These are phyloP conservation scores for Hypsibius dujardini DNA, from an alignment of 1,140 invertebrate genomes.

Conservation along the genomic window DNA sequence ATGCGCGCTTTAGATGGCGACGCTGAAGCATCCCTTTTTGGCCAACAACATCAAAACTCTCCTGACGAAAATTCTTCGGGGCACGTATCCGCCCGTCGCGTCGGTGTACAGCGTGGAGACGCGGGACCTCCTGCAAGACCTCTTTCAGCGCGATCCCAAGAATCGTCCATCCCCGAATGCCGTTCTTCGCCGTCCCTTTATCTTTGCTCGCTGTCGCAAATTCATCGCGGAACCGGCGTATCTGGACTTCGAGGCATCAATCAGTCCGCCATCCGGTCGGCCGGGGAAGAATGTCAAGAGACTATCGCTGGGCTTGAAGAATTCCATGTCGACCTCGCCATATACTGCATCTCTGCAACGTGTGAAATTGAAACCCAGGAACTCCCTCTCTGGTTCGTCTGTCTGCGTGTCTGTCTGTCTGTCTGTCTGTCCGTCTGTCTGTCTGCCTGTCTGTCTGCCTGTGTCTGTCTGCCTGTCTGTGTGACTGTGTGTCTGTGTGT, in stretches of 20 bases:
- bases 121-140: constrained; percentile 40
- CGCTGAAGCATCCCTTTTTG: constrained; percentile 41
- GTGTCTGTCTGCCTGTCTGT: too few species aligned
- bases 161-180: constrained; percentile 44
- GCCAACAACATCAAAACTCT: constrained; percentile 39
- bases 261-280: background rate
- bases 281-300: background rate
- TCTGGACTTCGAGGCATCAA: background rate
- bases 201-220: constrained; percentile 33
- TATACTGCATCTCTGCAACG: too few species aligned
- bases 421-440: too few species aligned
- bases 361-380: too few species aligned
- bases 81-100: constrained; percentile 37
- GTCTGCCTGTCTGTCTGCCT: too few species aligned
- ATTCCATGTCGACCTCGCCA: too few species aligned
- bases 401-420: too few species aligned
- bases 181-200: constrained; percentile 37
- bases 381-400: too few species aligned
- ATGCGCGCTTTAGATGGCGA: too few species aligned
- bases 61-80: constrained; percentile 34
- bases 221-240: constrained; percentile 30
- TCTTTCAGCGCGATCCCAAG: constrained; percentile 47
- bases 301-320: too few species aligned
- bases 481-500: too few species aligned
- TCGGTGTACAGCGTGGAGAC: constrained; percentile 37